These are phyloP conservation scores for Leucania comma DNA, from an alignment of 2,888 invertebrate species.

Conservation along the genomic window DNA sequence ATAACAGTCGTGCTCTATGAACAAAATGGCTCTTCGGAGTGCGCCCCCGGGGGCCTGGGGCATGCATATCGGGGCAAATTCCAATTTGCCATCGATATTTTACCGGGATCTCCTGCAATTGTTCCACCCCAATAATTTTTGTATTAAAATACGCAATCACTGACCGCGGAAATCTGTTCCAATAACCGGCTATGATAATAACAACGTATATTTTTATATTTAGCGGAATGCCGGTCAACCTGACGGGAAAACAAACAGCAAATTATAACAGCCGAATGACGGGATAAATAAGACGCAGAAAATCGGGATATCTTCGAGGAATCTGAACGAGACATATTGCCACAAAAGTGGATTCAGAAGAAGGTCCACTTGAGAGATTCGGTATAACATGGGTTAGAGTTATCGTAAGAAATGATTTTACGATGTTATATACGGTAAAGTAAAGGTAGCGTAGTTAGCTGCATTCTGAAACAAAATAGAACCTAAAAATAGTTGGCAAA, in stretches of 20 bases:
- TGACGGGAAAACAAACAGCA: conserved; percentile 30
- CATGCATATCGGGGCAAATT: conserved; percentile 39
- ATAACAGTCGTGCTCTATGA: conserved; percentile 44
- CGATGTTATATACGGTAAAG: neutral
- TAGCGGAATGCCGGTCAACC: conserved; percentile 5
- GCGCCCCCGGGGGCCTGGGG: conserved; percentile 44
- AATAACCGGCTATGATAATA: conserved; percentile 38
- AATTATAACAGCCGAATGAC: conserved; percentile 15
- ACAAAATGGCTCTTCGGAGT: conserved; percentile 26
- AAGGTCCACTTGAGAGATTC: neutral
- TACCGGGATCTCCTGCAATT: conserved; percentile 31
- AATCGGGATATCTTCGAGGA: conserved; percentile 6
- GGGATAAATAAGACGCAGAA: conserved; percentile 18
- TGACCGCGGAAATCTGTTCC: conserved; percentile 12
- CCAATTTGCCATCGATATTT: conserved; percentile 53
- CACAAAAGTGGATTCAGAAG: neutral
- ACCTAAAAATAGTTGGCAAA: neutral
- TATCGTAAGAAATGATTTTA: too few relatives aligned
- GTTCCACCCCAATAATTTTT: conserved; percentile 48
- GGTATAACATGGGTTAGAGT: too few relatives aligned
- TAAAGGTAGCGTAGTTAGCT: neutral
- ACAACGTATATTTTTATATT: conserved; percentile 13
- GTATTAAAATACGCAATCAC: conserved; percentile 47
- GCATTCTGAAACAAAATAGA: neutral
- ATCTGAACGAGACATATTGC: conserved; percentile 20